Conservation (phyloP, 2,797 vertebrate species). For the Sebastes wilsoni region DNA sequence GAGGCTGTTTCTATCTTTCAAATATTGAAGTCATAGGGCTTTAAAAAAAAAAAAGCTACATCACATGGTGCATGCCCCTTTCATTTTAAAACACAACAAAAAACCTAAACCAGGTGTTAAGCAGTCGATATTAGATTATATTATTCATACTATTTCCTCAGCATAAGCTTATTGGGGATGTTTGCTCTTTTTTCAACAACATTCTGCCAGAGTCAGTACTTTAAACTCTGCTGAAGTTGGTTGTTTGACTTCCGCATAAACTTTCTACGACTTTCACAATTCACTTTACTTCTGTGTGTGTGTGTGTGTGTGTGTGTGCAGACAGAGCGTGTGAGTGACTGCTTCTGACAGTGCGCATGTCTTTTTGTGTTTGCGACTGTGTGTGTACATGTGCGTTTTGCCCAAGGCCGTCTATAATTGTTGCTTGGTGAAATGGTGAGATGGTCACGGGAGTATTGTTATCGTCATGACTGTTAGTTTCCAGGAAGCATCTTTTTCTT, state of each 20-base stretch:
- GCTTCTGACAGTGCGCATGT: constrained; percentile 6
- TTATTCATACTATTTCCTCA: not conserved
- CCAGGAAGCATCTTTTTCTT: not conserved
- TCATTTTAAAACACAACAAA: not conserved
- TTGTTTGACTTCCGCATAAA: constrained; percentile 47
- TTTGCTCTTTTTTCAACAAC: constrained; percentile 13
- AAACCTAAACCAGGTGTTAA: constrained; percentile 1
- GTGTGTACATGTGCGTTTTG: not conserved
- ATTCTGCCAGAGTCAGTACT: constrained; percentile 30
- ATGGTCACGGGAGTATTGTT: not conserved
- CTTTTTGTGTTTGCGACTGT: not conserved
- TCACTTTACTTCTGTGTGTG: constrained; percentile 21
- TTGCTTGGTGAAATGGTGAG: constrained; percentile 18
- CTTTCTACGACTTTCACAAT: constrained; percentile 35
- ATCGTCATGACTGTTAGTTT: constrained; percentile 3
- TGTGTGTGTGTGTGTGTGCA: not conserved
- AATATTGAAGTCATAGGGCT: not conserved
- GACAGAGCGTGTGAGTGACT: constrained; percentile 10
- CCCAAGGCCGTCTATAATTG: constrained; percentile 1
- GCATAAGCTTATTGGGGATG: not conserved
- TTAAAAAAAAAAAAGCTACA: not conserved
- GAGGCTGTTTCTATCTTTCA: not conserved
- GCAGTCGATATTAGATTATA: constrained; percentile 3
- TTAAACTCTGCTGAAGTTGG: constrained; percentile 37
- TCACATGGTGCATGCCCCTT: not conserved